Base-by-base conservation (phyloP, 2,113 vertebrate genomes). In the Tautogolabrus adspersus region DNA sequence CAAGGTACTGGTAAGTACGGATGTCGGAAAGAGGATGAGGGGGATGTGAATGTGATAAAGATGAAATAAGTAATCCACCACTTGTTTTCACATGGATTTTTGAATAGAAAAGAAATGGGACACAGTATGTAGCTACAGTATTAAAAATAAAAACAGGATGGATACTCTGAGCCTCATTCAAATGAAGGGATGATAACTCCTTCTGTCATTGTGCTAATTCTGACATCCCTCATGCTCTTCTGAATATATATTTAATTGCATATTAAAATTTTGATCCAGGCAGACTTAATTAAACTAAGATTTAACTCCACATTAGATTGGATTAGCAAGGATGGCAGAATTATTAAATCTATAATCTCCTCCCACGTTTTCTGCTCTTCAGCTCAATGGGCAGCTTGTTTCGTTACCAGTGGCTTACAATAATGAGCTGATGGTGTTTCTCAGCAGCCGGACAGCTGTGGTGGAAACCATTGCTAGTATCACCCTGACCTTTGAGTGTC, bases 401-500 rank as follows among this genome's bases (percentile, higher is more conserved):
- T 82, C 55, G 3, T 75, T 94, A 68, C 93, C 93, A 5, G 63
- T 92, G 68, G 62, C 76, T 54, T 82, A 87, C 58, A 88, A 77
- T 40, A 72, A 84, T 40, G 23, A 87, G 69, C 59, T 93, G 65
- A 1, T 40, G 1, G 86, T 90, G 55, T 91, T 63, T 72, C 42
- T 66, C 40, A 89, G 90, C 0, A 88, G 93, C 12, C 1, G 40
- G 21, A 70, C 42, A 23, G 92, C 87, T 10, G 86, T 92, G 46
- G 77, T 93, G 57, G 70, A 92, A 67, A 92, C 91, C 21, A 75
- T 10, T 13, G 92, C 90, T 23, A 90, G 92, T 70, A 88, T 94
- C 66, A 86, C 79, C 0, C 75, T 94, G 84, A 92, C 82, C 49
- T 94, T 92, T 81, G 87, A 93, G 86, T 92, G 90, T 90, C 49